Percentiles rank a stretch among this genome's conserved stretches.
Evolutionary conservation across 2,888 invertebrate genomes (phyloP).

Genomic region (Gonocerus acuteangulatus): DNA sequence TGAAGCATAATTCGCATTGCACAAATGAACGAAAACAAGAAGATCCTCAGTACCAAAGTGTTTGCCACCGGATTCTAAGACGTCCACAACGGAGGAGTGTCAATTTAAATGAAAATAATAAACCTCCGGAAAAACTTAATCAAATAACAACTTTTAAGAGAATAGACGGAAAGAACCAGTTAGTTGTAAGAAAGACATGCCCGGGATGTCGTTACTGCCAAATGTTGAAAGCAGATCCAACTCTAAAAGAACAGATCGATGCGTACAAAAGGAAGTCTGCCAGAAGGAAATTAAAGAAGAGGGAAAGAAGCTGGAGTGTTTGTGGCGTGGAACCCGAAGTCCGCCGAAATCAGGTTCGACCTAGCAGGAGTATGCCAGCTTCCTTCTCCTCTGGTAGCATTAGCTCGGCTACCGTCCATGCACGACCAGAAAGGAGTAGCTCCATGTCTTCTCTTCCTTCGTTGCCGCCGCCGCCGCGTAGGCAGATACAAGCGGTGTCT

Average conservation of each 20-base stretch:
- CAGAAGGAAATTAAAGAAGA: constrained; percentile 33
- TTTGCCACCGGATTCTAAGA: constrained; percentile 21
- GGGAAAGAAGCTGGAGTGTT: constrained; percentile 27
- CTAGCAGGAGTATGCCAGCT: constrained; percentile 35
- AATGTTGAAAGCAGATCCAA: constrained; percentile 34
- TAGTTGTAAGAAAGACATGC: constrained; percentile 34
- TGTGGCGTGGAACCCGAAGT: constrained; percentile 21
- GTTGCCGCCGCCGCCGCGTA: constrained; percentile 47
- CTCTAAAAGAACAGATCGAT: constrained; percentile 34
- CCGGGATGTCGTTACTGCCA: constrained; percentile 37
- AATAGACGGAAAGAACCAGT: constrained; percentile 28
- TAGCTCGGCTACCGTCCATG: constrained; percentile 28
- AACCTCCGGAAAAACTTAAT: constrained; percentile 23
- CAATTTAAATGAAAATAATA: neutral
- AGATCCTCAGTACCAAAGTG: constrained; percentile 13
- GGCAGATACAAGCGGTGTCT: constrained; percentile 47
- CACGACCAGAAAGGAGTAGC: constrained; percentile 33
- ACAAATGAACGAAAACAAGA: constrained; percentile 17
- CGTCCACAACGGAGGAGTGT: constrained; percentile 21
- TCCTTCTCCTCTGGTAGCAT: constrained; percentile 34
- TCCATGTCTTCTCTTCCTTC: constrained; percentile 42
- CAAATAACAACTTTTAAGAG: constrained; percentile 29
- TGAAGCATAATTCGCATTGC: constrained; percentile 25
- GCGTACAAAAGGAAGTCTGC: constrained; percentile 35
- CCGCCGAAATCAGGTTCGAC: constrained; percentile 34